phyloP scores from a whole-genome alignment of 2,888 invertebrate species.

The Thumatha senex region DNA sequence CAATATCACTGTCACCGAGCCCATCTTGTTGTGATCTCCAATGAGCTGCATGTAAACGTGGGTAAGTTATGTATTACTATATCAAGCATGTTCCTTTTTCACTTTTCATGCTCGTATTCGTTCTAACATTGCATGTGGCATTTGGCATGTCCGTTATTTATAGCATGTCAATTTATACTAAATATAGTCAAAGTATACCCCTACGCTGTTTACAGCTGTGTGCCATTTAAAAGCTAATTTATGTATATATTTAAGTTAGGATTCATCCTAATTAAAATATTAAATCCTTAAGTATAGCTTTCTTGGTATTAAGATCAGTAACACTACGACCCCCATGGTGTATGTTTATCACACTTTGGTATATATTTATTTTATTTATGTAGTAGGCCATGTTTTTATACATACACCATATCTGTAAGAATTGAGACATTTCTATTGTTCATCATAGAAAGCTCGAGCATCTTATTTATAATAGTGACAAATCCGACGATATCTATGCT shows the following conservation, averaged over 20 bases:
- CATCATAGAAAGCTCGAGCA: slow-evolving; percentile 1
- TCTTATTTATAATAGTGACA: not conserved
- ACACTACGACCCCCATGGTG: no score
- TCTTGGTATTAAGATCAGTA: no score
- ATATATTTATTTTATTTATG: no score
- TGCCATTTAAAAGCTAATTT: not conserved
- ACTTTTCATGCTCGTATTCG: slow-evolving; percentile 7
- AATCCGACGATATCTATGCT: not conserved
- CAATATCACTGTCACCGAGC: no score
- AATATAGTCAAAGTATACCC: not conserved
- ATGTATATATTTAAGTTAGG: not conserved
- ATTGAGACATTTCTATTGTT: slow-evolving; percentile 7
- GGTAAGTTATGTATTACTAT: slow-evolving; percentile 58
- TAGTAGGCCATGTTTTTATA: no score
- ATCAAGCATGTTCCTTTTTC: slow-evolving; percentile 44
- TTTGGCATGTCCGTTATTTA: slow-evolving; percentile 19
- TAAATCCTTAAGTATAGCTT: no score
- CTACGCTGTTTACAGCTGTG: not conserved
- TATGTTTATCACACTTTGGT: no score
- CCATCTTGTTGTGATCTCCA: slow-evolving; percentile 30
- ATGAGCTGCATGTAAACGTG: slow-evolving; percentile 46
- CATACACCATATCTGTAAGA: slow-evolving; percentile 9
- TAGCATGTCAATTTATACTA: slow-evolving; percentile 9
- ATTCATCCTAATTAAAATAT: no score
- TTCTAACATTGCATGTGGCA: slow-evolving; percentile 29